Conservation (phyloP, 2,888 invertebrate species). For the Nasonia oneida region DNA sequence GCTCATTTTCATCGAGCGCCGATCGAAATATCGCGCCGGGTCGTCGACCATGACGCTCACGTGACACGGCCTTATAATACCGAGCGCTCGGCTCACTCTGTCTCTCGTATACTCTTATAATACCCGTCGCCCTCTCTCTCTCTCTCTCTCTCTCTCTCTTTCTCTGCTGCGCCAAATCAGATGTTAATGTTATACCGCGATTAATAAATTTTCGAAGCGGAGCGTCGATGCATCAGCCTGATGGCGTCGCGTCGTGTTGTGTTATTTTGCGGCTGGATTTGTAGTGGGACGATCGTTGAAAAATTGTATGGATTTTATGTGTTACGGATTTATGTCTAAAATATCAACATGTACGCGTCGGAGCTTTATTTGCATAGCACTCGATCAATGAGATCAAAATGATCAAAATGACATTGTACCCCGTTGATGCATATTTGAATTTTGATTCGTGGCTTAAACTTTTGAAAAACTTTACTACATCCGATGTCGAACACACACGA, state of each 20-base stretch:
- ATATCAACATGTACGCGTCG: background rate
- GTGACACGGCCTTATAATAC: slow-evolving; percentile 22
- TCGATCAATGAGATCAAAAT: slow-evolving; percentile 26
- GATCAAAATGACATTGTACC: background rate
- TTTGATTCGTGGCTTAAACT: slow-evolving; percentile 8
- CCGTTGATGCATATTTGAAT: background rate
- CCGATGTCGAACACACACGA: background rate
- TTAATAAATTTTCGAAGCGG: slow-evolving; percentile 43
- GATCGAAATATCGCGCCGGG: slow-evolving; percentile 25
- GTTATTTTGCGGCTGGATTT: background rate
- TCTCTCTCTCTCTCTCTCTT: background rate
- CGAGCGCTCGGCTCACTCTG: background rate
- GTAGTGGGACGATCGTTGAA: background rate
- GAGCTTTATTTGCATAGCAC: background rate
- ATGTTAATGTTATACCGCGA: slow-evolving; percentile 46
- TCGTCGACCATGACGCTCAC: slow-evolving; percentile 17
- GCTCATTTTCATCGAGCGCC: slow-evolving; percentile 22
- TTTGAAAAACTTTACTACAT: background rate
- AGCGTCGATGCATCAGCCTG: background rate
- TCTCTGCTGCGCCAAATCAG: slow-evolving; percentile 28
- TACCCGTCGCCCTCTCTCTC: background rate
- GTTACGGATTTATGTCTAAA: background rate
- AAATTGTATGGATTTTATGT: background rate
- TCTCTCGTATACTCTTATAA: background rate
- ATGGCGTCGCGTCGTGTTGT: background rate